Percentiles rank a stretch among this genome's conserved stretches.
Evolutionary conservation across 1,140 invertebrate species (phyloP).

Genomic region (Steinernema khuongi): DNA sequence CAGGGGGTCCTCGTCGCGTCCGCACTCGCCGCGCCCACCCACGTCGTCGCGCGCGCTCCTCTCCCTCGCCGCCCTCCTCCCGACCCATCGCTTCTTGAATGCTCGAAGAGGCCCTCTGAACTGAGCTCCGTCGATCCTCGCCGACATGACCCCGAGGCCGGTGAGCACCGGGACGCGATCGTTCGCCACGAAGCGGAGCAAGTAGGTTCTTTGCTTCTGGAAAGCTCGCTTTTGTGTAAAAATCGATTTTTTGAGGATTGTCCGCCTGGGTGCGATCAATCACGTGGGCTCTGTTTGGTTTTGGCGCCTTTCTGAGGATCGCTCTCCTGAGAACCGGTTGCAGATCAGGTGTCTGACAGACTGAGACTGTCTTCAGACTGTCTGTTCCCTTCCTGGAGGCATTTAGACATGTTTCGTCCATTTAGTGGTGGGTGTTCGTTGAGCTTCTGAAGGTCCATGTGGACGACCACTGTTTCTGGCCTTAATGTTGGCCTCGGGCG

Average conservation of each 20-base stretch:
- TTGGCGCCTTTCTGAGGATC: no score
- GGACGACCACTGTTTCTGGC: no score
- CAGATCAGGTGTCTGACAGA: no score
- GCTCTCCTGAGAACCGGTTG: no score
- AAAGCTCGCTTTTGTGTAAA: not conserved
- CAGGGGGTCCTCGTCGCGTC: not conserved
- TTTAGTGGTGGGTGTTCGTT: no score
- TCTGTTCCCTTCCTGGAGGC: no score
- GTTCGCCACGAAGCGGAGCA: conserved; percentile 1
- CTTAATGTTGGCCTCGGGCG: no score
- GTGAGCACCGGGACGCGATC: not conserved
- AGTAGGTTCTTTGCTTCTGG: not conserved
- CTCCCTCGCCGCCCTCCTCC: not conserved
- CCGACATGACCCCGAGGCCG: not conserved
- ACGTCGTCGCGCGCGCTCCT: not conserved
- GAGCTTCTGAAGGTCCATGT: no score
- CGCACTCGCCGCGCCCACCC: not conserved
- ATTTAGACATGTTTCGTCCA: no score
- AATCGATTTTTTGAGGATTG: not conserved
- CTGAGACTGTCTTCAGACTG: no score
- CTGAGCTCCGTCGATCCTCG: not conserved
- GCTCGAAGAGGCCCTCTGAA: not conserved
- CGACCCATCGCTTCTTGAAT: conserved; percentile 4
- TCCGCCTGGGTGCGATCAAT: no score
- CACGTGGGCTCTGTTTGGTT: no score